Evolutionary conservation across 1,140 invertebrate species (phyloP), one percentile per base, ranked within the genome.

Genomic region (Trichonephila clavipes): DNA sequence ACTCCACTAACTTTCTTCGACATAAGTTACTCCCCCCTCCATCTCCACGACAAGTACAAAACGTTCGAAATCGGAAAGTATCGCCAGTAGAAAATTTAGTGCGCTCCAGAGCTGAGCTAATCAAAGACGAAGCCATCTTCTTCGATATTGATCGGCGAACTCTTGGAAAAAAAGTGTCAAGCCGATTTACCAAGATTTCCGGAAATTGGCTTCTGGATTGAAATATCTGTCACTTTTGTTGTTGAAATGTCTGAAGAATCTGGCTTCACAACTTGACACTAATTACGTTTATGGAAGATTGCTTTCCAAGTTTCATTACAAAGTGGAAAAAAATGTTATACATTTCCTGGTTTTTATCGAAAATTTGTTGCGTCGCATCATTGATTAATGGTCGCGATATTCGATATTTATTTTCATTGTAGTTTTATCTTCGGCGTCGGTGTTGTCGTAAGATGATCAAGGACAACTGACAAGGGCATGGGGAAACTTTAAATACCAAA

Each of bases 151-250:
- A 77, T 77, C 72, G 4, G 3, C 28, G 28, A 77, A 77, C 6
- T 34, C 14, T 40, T 24, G 24, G 34, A 34, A 40, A 77, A 85
- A 59, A 85, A 61, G 83, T 59, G 83, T 85, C 44, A 59, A 85
- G 58, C n/a, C 83, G 83, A 85, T 85, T 85, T 85, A 85, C 51
- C 83, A 59, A 85, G 83, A 85, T 85, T 85, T 61, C 83, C 83
- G 83, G 83, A 85, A 85, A 85, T 85, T 85, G 83, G 83, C 58
- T 85, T 16, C 40, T n/a, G 18, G 83, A 85, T 85, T 85, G 83
- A 85, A 85, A 85, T 85, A 85, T 85, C 44, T 85, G 83, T 85
- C 83, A 24, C 83, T n/a, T 59, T 24, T 59, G 24, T 85, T 59
- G 83, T 61, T 85, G 83, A 61, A 61, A 61, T 24, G 83, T 28